These are phyloP conservation scores for Philopedon plagiatum DNA, from an alignment of 2,888 invertebrate species.

Conservation along the genomic window DNA sequence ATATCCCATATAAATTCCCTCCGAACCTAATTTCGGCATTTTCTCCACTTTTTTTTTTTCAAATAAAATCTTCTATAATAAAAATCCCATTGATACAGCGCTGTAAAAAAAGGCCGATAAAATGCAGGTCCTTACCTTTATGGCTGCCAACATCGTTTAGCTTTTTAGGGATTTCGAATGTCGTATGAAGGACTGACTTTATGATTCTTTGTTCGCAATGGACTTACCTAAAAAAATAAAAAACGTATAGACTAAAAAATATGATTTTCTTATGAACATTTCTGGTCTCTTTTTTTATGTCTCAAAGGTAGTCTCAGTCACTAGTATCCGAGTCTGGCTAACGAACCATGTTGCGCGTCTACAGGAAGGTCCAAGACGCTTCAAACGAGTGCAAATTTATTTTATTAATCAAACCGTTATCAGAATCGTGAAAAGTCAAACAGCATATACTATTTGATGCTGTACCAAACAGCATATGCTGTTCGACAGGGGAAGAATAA, in stretches of 20 bases:
- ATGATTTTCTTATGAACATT: too few species aligned
- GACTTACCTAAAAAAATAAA: conserved; percentile 4
- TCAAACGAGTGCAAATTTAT: too few species aligned
- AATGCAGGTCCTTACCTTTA: conserved; percentile 11
- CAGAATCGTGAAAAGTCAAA: too few species aligned
- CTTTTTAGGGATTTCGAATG: neutral
- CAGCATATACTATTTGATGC: too few species aligned
- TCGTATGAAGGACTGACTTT: neutral
- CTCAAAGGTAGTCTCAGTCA: too few species aligned
- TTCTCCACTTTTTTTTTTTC: neutral
- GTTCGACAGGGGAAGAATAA: too few species aligned
- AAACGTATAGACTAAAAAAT: neutral
- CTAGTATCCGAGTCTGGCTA: too few species aligned
- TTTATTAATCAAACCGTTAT: too few species aligned
- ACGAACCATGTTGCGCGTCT: too few species aligned
- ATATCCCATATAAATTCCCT: neutral
- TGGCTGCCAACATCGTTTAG: neutral
- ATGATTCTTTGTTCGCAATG: neutral
- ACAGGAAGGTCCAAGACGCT: too few species aligned
- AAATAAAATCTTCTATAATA: neutral
- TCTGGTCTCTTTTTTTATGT: too few species aligned
- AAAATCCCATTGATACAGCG: conserved; percentile 1
- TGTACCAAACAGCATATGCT: too few species aligned
- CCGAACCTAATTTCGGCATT: neutral
- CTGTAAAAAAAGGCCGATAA: conserved; percentile 8